Evolutionary conservation across 92 coral and sea anemone genomes (phyloP), one percentile per base, ranked within the genome.

Genomic region (Paramuricea clavata): DNA sequence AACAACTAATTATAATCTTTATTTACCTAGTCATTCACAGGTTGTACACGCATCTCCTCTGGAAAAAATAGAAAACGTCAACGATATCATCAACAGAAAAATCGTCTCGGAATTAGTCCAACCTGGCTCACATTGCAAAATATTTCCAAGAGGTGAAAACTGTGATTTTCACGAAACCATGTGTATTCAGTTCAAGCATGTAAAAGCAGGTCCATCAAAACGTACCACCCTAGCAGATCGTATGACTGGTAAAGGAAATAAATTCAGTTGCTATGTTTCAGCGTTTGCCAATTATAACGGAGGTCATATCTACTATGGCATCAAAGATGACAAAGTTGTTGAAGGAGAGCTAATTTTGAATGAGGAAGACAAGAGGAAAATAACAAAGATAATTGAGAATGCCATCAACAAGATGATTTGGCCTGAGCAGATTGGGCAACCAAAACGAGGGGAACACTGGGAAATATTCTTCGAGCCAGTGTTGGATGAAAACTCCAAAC

Each of bases 391-490:
- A 79, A 49, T 87, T 43, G 41, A 50, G 13, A 43, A 87, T 22
- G 35, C 19, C 12, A 69, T 87, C 56, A 80, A 81, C 43, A 57
- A 79, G 41, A 87, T 87, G 86, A 60, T 57, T 23, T 87, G 86
- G 86, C 90, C 90, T 35, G 81, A 87, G 28, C 15, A 71, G 26
- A 41, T 57, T 70, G 74, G 73, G 34, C 47, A 49, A 56, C 86
- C 90, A 80, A 25, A 69, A 34, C 50, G 82, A 30, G 86, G 90
- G 50, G 56, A 42, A 79, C 65, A 76, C 41, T 87, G 90, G 90
- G 90, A 87, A 33, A 87, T 87, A 47, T 57, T 56, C 54, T 87
- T 87, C 42, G 86, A 87, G 67, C 61, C 86, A 67, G 90, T 87
- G 54, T 30, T 30, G 19, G 90, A 87, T 78, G n/a, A 17, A 23